A percentile compares a stretch with the other conserved stretches of the same genome.
phyloP scores from a whole-genome alignment of 2,113 vertebrate species.

The Rhea pennata region DNA sequence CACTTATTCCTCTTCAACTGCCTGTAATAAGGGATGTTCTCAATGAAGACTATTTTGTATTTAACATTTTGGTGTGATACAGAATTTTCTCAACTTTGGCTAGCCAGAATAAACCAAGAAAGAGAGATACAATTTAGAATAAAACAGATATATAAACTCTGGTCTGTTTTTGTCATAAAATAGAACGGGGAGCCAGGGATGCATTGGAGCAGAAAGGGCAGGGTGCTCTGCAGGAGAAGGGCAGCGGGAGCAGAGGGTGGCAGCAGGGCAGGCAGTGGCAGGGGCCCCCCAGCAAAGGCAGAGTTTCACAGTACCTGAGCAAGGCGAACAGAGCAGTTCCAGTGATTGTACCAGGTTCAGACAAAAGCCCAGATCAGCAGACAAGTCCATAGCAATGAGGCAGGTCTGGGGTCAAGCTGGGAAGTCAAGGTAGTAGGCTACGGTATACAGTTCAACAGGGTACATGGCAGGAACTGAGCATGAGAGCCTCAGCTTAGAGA shows the following conservation, averaged over 20 bases:
- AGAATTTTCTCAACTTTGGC: not conserved
- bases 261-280: not conserved
- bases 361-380: not conserved
- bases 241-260: not conserved
- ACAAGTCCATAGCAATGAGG: not conserved
- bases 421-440: not conserved
- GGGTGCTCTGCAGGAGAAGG: too few species aligned
- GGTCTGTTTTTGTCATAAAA: too few species aligned
- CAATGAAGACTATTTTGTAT: not conserved
- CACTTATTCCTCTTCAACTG: not conserved
- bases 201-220: not conserved
- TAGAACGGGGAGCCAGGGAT: too few species aligned
- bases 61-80: not conserved
- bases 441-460: not conserved
- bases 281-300: too few species aligned
- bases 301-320: too few species aligned
- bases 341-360: not conserved
- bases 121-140: not conserved
- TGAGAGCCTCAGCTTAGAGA: not conserved
- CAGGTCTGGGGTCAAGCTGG: not conserved
- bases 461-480: not conserved
- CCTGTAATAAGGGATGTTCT: not conserved
- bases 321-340: not conserved
- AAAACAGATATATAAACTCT: not conserved
- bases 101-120: not conserved